Conservation (phyloP, 1,140 invertebrate species). For the Archivesica marissinica region DNA sequence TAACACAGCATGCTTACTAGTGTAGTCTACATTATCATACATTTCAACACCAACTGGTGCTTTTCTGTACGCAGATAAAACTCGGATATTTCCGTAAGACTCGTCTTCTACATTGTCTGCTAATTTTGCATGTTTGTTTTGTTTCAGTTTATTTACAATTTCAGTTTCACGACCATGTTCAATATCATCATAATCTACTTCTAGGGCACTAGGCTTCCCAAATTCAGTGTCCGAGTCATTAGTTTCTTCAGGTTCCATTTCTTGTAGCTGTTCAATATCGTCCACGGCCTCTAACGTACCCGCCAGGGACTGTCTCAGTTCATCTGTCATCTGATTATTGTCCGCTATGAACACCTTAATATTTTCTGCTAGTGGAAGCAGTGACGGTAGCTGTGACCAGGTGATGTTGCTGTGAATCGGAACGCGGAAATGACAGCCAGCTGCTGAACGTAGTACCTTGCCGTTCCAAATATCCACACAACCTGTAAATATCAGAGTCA, state of each 20-base stretch:
- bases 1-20: slow-evolving; percentile 86
- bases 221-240: background rate
- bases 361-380: slow-evolving; percentile 85
- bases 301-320: slow-evolving; percentile 76
- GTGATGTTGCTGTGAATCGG: slow-evolving; percentile 87
- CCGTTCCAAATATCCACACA: slow-evolving; percentile 95
- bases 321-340: slow-evolving; percentile 54
- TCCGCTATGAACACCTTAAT: slow-evolving; percentile 87
- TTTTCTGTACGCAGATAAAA: slow-evolving; percentile 71
- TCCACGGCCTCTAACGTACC: slow-evolving; percentile 74
- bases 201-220: background rate
- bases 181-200: background rate
- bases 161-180: background rate
- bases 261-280: slow-evolving; percentile 3
- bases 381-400: slow-evolving; percentile 88
- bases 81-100: slow-evolving; percentile 36
- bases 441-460: slow-evolving; percentile 92
- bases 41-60: slow-evolving; percentile 62
- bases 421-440: slow-evolving; percentile 93
- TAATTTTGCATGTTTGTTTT: background rate
- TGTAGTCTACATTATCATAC: slow-evolving; percentile 81
- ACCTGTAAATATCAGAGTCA: slow-evolving; percentile 87
- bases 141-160: background rate
- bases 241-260: slow-evolving; percentile 5
- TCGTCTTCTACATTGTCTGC: slow-evolving; percentile 17